Conservation (phyloP, 2,888 invertebrate species). For the Chorisops tibialis region DNA sequence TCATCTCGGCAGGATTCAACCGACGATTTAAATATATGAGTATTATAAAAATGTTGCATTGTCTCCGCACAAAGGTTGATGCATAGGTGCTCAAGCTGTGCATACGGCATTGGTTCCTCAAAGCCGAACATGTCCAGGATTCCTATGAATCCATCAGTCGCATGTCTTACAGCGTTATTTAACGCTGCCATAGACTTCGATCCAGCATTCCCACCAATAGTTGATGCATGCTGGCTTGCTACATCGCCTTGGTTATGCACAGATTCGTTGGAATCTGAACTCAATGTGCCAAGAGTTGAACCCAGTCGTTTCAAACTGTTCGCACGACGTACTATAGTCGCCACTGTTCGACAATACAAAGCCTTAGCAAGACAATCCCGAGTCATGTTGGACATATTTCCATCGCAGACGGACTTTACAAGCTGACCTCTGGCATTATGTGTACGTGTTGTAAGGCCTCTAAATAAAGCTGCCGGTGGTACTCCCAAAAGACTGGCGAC, state of each 20-base stretch:
- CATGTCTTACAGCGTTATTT: conserved; percentile 88
- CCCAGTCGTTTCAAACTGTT: conserved; percentile 84
- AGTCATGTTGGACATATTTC: conserved; percentile 84
- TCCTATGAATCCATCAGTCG: conserved; percentile 92
- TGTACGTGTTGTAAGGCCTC: conserved; percentile 79
- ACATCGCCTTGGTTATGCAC: conserved; percentile 84
- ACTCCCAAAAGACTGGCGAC: conserved; percentile 78
- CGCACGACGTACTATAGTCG: conserved; percentile 87
- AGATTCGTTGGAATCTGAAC: conserved; percentile 89
- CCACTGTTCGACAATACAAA: conserved; percentile 89
- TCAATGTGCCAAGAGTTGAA: conserved; percentile 78
- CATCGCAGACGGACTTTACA: conserved; percentile 76
- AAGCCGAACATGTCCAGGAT: conserved; percentile 97
- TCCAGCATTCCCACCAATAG: conserved; percentile 74
- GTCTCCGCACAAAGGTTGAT: conserved; percentile 95
- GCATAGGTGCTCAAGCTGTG: conserved; percentile 88
- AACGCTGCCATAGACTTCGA: conserved; percentile 89
- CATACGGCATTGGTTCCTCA: conserved; percentile 81
- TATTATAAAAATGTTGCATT: conserved; percentile 97
- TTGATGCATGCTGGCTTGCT: conserved; percentile 80
- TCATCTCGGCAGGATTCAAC: conserved; percentile 92
- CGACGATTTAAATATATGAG: conserved; percentile 91
- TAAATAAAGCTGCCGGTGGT: conserved; percentile 52
- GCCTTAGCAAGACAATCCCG: conserved; percentile 88
- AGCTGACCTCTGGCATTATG: conserved; percentile 75